phyloP scores from a whole-genome alignment of 1,140 invertebrate species.

The Lordiphosa clarofinis region DNA sequence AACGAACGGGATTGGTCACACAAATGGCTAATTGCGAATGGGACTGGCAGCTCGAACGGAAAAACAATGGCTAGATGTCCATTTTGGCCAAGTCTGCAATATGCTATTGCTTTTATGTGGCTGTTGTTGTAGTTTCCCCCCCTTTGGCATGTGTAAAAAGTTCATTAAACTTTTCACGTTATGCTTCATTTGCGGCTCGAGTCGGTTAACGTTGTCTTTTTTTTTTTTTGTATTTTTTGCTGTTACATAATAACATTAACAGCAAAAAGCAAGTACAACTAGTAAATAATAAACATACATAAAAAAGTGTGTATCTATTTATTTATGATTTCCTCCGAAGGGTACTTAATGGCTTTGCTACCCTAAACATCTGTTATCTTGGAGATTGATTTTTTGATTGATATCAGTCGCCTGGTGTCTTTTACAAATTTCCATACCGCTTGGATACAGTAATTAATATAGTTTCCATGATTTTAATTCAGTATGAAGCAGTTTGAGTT shows the following conservation, averaged over 20 bases:
- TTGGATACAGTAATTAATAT: too few species aligned
- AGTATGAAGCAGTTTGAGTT: too few species aligned
- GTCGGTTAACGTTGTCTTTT: conserved; percentile 18
- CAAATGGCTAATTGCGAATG: conserved; percentile 60
- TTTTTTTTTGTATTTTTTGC: conserved; percentile 10
- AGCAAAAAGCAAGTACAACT: conserved; percentile 2
- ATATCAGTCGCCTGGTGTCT: too few species aligned
- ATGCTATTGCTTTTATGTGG: conserved; percentile 35
- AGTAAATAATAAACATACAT: not conserved
- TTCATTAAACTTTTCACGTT: conserved; percentile 59
- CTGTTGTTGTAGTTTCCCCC: conserved; percentile 13
- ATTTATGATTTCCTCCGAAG: too few species aligned
- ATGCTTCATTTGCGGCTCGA: conserved; percentile 67
- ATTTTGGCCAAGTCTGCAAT: conserved; percentile 63
- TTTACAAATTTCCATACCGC: too few species aligned
- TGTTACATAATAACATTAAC: conserved; percentile 6
- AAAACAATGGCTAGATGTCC: conserved; percentile 15
- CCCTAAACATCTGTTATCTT: not conserved
- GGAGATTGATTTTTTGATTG: too few species aligned
- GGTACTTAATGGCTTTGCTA: too few species aligned
- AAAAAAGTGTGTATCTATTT: not conserved
- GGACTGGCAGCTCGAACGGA: conserved; percentile 10
- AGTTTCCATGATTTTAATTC: too few species aligned
- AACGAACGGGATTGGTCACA: conserved; percentile 1
- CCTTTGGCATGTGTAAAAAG: conserved; percentile 56